phyloP scores from a whole-genome alignment of 37 sponge, comb jelly and placozoan species.

The Aplysina aerophoba region DNA sequence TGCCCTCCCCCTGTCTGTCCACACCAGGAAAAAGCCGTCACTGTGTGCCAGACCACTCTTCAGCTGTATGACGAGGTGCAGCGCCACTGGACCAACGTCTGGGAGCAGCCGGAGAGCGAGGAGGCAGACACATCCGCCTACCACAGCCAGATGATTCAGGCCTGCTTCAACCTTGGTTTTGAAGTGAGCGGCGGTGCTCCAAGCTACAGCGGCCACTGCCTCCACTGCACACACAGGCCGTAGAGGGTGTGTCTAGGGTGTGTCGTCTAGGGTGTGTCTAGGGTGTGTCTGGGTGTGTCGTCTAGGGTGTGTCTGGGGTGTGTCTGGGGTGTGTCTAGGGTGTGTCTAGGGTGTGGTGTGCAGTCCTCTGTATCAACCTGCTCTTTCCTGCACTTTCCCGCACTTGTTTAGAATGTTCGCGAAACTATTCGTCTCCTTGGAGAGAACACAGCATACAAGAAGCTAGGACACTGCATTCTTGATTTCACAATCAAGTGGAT shows the following conservation, averaged over 20 bases:
- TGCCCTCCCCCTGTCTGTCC: not conserved
- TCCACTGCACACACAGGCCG: too few species aligned
- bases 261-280: too few species aligned
- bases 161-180: slow-evolving; percentile 88
- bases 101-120: slow-evolving; percentile 34
- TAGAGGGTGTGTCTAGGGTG: too few species aligned
- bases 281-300: too few species aligned
- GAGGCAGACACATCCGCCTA: slow-evolving; percentile 46
- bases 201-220: too few species aligned
- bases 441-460: slow-evolving; percentile 49
- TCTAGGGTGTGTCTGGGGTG: too few species aligned
- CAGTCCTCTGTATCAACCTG: too few species aligned
- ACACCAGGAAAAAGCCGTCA: slow-evolving; percentile 38
- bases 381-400: too few species aligned
- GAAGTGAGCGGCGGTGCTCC: slow-evolving; percentile 75
- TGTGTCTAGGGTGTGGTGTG: too few species aligned
- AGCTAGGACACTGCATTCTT: slow-evolving; percentile 60
- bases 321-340: too few species aligned
- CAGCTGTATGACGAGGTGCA: slow-evolving; percentile 23
- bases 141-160: slow-evolving; percentile 59
- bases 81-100: slow-evolving; percentile 34
- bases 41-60: slow-evolving; percentile 37
- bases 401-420: slow-evolving; percentile 55
- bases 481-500: slow-evolving; percentile 69
- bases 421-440: slow-evolving; percentile 79